Evolutionary conservation across 2,113 vertebrate species (phyloP), one percentile per base, ranked within the genome.

Genomic region (Callorhinus ursinus): DNA sequence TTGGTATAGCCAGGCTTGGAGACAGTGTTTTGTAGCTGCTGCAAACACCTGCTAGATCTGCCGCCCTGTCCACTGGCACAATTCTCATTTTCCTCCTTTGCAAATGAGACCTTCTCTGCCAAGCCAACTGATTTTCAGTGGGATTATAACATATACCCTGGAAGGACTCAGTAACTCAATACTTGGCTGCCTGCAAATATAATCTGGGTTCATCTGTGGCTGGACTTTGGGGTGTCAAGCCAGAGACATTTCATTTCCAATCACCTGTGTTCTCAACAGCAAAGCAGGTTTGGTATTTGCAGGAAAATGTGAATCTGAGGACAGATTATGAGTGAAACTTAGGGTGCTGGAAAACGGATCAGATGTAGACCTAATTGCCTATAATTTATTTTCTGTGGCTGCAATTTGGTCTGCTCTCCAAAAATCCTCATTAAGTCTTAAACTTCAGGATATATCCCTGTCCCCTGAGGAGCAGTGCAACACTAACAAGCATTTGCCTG

Each of bases 91-190:
- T 97, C 88, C 94, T 91, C 33, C 36, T 98, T 98, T 97, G 98
- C 96, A 98, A 97, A 98, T 92, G 80, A 97, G 88, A 74, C 61
- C 80, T 85, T 63, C 81, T 90, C 59, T 94, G 85, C 94, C 88
- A 96, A 93, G 81, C 94, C 97, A 96, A 88, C 90, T 97, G 90
- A 95, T 77, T 96, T 97, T 96, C 95, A 97, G 79, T 14, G 42
- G 90, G 96, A 77, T 83, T 82, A 90, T 97, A 96, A 94, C 90
- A 93, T 97, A 94, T 39, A 7, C 46, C 90, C 90, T 1, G 80
- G 96, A 97, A 97, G 92, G 92, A 95, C 67, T 97, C 2, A 0
- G 97, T 94, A 97, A 97, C 88, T 55, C 26, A 93, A 97, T 72
- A 97, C 76, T 22, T 92, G 69, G 39, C 76, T 86, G 90, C 81